Evolutionary conservation across 2,113 vertebrate genomes (phyloP).

Genomic region (Chelonoidis abingdonii): DNA sequence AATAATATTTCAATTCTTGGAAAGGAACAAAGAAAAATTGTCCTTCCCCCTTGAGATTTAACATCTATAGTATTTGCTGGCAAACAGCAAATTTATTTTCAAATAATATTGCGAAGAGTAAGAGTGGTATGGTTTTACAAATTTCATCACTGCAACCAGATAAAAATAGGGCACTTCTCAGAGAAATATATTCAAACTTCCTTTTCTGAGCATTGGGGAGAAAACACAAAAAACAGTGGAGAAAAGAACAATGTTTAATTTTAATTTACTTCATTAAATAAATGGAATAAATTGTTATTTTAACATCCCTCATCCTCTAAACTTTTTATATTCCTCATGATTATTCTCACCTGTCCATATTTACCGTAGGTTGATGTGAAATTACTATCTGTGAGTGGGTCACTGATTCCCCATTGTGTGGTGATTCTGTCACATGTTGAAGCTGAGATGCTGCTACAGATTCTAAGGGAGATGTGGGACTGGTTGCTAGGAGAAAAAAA

Average conservation of each 20-base stretch:
- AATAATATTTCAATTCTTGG: neutral
- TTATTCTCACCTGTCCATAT: constrained; percentile 79
- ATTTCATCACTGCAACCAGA: neutral
- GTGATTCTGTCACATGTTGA: neutral
- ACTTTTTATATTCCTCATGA: rapidly evolving
- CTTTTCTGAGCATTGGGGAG: neutral
- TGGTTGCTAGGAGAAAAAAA: neutral
- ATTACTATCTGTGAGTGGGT: neutral
- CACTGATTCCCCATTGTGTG: constrained; percentile 46
- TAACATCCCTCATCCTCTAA: neutral
- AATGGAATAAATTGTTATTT: neutral
- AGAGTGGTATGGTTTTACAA: neutral
- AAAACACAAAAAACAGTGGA: neutral
- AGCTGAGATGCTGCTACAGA: constrained; percentile 37
- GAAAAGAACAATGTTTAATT: neutral
- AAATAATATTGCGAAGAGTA: neutral
- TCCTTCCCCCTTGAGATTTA: neutral
- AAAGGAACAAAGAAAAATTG: neutral
- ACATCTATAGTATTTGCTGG: neutral
- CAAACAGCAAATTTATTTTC: neutral
- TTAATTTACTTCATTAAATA: neutral
- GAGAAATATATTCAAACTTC: neutral
- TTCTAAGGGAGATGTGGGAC: constrained; percentile 14
- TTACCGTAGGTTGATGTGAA: constrained; percentile 57
- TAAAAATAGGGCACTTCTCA: neutral